Evolutionary conservation across 2,113 vertebrate genomes (phyloP), one percentile per base, ranked within the genome.

Genomic region (Syngnathus typhle): DNA sequence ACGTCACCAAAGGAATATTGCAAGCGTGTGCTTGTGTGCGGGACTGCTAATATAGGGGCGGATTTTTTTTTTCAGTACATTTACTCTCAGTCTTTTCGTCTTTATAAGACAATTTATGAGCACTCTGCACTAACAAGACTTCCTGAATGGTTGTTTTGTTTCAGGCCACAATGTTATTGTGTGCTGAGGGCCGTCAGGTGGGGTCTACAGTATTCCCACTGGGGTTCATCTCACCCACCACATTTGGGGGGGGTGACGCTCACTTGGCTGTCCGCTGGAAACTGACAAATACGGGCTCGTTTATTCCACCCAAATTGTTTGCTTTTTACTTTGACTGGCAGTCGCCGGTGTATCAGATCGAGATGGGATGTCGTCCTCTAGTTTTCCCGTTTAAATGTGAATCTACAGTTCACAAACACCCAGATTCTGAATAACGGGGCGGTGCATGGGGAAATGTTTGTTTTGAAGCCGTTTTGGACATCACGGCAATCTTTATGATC

Each of bases 121-220:
- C 60, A 15, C 10, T 21, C 10, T 7, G 2, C n/a, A 44, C n/a
- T 15, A 39, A 43, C 19, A 27, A 23, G 64, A 38, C 9, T 21
- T 65, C 49, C 64, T 65, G 3, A 52, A 37, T n/a, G 10, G 47
- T 49, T 54, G 39, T 19, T 52, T 69, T 68, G 56, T 54, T 37
- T 66, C 67, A 71, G 67, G 49, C 62, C 73, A 44, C 43, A 60
- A 49, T 41, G n/a, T 78, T 71, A 72, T 81, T 62, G 80, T 74
- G 66, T 86, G 75, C 62, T 85, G 72, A 78, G 74, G 80, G 78
- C 81, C 87, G 87, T 90, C 88, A 90, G 86, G 88, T 89, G 84
- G 88, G 88, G 84, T 90, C 88, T 74, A 86, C 84, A 88, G 81
- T 79, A 78, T 82, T 88, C 87, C 87, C 86, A 87, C 79, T 82